These are phyloP conservation scores for Stenurella melanura DNA, from an alignment of 2,888 invertebrate species.

Conservation along the genomic window DNA sequence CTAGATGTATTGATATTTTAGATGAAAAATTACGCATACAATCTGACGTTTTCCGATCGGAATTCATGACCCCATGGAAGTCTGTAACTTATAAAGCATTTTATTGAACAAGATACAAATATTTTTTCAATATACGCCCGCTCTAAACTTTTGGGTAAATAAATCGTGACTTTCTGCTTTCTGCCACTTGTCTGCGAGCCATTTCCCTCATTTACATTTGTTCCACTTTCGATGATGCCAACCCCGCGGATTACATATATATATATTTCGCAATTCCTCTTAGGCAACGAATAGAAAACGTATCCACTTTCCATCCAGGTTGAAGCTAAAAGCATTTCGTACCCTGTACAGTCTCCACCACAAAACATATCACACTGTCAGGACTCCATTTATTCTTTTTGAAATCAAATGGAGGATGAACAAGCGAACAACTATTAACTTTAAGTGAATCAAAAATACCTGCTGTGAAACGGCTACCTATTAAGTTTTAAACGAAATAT, in stretches of 20 bases:
- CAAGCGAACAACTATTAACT: too few relatives aligned
- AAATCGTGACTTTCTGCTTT: slow-evolving; percentile 27
- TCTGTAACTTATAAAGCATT: slow-evolving; percentile 1
- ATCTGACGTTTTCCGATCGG: not conserved
- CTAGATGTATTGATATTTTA: not conserved
- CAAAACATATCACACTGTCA: not conserved
- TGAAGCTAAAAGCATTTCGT: slow-evolving; percentile 4
- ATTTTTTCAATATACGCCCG: slow-evolving; percentile 17
- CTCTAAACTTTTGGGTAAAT: slow-evolving; percentile 13
- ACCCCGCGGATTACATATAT: slow-evolving; percentile 12
- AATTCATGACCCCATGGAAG: not conserved
- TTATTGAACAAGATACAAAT: not conserved
- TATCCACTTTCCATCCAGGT: not conserved
- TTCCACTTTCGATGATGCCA: slow-evolving; percentile 58
- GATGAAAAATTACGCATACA: not conserved
- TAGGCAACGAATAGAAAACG: slow-evolving; percentile 13
- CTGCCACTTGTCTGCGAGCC: slow-evolving; percentile 41
- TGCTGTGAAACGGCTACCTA: too few relatives aligned
- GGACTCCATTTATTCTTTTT: not conserved
- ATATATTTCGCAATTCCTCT: slow-evolving; percentile 22
- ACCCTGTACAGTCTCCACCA: not conserved
- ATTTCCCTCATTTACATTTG: slow-evolving; percentile 63
- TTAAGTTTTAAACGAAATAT: too few relatives aligned
- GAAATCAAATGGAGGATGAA: too few relatives aligned
- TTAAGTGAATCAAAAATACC: too few relatives aligned